Evolutionary conservation across 2,888 invertebrate species (phyloP), one percentile per base, ranked within the genome.

Genomic region (Smittia sp.): DNA sequence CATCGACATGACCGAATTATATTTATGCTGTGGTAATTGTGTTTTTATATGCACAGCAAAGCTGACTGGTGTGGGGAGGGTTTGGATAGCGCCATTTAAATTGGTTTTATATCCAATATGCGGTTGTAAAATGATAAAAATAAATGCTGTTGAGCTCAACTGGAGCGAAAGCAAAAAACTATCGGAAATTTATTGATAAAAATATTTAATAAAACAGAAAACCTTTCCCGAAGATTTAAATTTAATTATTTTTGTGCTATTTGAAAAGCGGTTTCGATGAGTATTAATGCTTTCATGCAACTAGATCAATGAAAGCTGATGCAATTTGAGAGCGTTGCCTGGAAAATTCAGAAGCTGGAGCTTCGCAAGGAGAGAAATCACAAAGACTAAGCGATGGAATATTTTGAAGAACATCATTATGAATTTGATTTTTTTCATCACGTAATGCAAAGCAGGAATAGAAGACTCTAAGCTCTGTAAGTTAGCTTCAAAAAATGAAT

Each of bases 1-100:
- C n/a, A 63, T 63, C 63, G 24, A 46, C 67, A 67, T 66, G 20
- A 39, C 24, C 67, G 46, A 67, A 67, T 67, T 67, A 67, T 67
- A 67, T 67, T 67, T 67, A 67, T 41, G 24, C 20, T 67, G 67
- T 41, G 67, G 67, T 41, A 32, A 67, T 22, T 32, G 32, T 41
- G 46, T 22, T 67, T 41, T 39, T 41, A 67, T 24, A 39, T 46
- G 41, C 24, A 18, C 20, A 67, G 15, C 27, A 41, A 41, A 41
- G 13, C 15, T 46, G 39, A 67, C 27, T 67, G 41, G 41, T 22
- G 32, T n/a, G 32, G 32, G 32, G 32, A 32, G 32, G 32, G 32
- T 6, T 3, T 3, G 32, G 32, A 32, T 32, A 38, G 24, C 66
- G 66, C 62, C 15, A 32, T 67, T 67, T 67, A 67, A 67, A 67